Conservation (phyloP, 1,140 invertebrate species). For the Drosophila lowei region DNA sequence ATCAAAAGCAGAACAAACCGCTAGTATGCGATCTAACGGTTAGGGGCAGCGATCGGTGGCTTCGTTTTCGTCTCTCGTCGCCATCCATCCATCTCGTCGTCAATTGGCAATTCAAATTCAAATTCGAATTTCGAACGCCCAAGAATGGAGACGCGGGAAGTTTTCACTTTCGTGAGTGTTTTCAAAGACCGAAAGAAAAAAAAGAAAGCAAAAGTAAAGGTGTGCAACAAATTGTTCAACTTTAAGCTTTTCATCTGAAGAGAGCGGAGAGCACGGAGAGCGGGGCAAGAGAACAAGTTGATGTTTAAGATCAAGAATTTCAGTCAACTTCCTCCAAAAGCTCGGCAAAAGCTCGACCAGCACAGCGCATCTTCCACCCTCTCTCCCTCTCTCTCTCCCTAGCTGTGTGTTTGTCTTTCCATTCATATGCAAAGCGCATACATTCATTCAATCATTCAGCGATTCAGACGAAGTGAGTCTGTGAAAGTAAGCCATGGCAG, state of each 20-base stretch:
- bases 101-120: slow-evolving; percentile 53
- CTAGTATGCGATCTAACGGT: slow-evolving; percentile 49
- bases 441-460: slow-evolving; percentile 43
- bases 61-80: slow-evolving; percentile 20
- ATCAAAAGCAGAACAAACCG: slow-evolving; percentile 58
- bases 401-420: slow-evolving; percentile 2
- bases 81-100: slow-evolving; percentile 7
- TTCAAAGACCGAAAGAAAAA: slow-evolving; percentile 44
- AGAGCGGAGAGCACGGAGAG: slow-evolving; percentile 7
- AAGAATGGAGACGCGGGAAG: slow-evolving; percentile 44
- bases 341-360: background rate
- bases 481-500: slow-evolving; percentile 52
- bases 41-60: slow-evolving; percentile 1
- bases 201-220: slow-evolving; percentile 60
- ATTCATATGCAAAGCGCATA: slow-evolving; percentile 38
- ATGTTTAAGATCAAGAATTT: slow-evolving; percentile 16
- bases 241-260: slow-evolving; percentile 22
- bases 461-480: slow-evolving; percentile 39
- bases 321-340: background rate
- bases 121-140: slow-evolving; percentile 45
- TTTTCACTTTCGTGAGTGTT: slow-evolving; percentile 65
- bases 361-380: background rate
- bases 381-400: background rate
- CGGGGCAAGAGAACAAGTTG: background rate
- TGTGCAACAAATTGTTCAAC: background rate